Percentiles rank a stretch among this genome's conserved stretches.
Conservation (phyloP, 2,888 invertebrate species). For the Hydroisotoma schaefferi region DNA sequence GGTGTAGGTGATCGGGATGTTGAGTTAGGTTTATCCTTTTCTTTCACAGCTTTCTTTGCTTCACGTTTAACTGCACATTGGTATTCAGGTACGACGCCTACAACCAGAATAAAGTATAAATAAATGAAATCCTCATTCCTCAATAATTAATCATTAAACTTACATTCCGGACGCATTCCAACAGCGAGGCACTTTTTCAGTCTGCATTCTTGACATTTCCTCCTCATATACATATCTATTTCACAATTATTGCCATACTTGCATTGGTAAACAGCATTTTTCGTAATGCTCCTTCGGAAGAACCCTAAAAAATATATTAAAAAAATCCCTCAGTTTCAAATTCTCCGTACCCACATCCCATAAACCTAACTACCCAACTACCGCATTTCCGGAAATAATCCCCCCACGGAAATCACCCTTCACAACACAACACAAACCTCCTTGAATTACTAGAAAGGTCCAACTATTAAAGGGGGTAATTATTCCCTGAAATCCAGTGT, state of each 20-base stretch:
- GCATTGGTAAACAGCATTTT: constrained; percentile 95
- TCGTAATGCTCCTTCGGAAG: constrained; percentile 96
- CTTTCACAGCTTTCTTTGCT: constrained; percentile 87
- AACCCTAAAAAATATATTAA: no score
- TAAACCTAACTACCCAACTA: no score
- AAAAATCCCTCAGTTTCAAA: no score
- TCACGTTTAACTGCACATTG: constrained; percentile 94
- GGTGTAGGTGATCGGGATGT: constrained; percentile 63
- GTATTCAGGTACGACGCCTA: constrained; percentile 89
- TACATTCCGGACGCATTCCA: constrained; percentile 97
- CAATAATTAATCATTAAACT: neutral
- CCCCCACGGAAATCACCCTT: no score
- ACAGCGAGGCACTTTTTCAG: constrained; percentile 95
- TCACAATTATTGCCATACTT: constrained; percentile 98
- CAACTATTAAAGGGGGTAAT: no score
- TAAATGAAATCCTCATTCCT: neutral
- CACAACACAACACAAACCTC: no score
- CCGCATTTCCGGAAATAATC: no score
- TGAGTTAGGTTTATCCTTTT: constrained; percentile 78
- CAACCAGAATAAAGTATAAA: constrained; percentile 24
- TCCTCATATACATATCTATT: constrained; percentile 99
- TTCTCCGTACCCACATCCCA: no score
- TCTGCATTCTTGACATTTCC: constrained; percentile 97
- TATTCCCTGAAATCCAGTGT: no score
- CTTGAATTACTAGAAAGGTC: no score